These are phyloP conservation scores for Paramormyrops hopkinsi DNA, from an alignment of 2,797 vertebrate genomes.

Conservation along the genomic window DNA sequence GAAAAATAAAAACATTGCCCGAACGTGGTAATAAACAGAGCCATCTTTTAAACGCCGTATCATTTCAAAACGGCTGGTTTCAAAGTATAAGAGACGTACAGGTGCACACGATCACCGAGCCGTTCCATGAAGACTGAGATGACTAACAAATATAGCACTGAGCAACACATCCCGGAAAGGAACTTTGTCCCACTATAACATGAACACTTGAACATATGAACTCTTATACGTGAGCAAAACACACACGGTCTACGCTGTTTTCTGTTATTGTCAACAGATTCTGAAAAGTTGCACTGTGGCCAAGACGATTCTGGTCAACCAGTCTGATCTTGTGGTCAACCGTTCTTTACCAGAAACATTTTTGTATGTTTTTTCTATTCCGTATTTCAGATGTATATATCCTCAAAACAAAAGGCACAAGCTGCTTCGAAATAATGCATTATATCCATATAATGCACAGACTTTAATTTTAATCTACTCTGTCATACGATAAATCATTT, in stretches of 20 bases:
- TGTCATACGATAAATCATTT: constrained; percentile 28
- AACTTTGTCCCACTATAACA: background rate
- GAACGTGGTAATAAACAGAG: background rate
- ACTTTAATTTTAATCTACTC: constrained; percentile 39
- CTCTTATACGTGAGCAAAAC: constrained; percentile 7
- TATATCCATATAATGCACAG: constrained; percentile 69
- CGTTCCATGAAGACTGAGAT: background rate
- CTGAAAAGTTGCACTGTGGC: constrained; percentile 1
- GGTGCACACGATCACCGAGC: background rate
- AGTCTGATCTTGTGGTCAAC: background rate
- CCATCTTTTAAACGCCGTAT: background rate
- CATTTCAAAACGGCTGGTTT: background rate
- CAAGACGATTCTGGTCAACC: background rate
- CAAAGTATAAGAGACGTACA: background rate
- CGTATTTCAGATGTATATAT: constrained; percentile 31
- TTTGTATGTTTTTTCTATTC: constrained; percentile 32
- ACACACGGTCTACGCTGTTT: constrained; percentile 9
- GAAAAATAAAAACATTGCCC: constrained; percentile 9
- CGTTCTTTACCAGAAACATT: background rate
- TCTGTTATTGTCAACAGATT: constrained; percentile 6
- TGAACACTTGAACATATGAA: constrained; percentile 6
- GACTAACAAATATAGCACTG: background rate
- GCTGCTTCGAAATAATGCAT: constrained; percentile 69
- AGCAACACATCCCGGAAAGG: background rate
- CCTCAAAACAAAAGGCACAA: constrained; percentile 65